Base-by-base conservation (phyloP, 2,888 invertebrate genomes). In the Abscondita cerata region DNA sequence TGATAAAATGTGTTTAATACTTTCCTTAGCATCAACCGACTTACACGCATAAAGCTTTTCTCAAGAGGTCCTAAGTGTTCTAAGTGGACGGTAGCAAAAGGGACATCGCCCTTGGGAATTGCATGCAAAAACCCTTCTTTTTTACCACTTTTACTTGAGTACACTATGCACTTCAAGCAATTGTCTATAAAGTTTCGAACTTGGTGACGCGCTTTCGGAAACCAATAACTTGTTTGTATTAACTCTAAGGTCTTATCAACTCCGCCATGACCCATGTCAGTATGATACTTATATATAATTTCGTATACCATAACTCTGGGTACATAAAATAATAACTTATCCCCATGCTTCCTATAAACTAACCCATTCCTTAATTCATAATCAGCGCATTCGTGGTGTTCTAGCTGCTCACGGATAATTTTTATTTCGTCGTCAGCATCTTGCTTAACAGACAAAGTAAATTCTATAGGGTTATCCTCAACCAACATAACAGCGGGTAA, bases 211-310 rank as follows among this genome's bases (percentile, higher is more conserved):
- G 25, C 25, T 41, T 40, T 40, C 5, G 40, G n/a, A 15, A 40
- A 40, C 73, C 75, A 77, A 67, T 75, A 77, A 13, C 58, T 61
- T 56, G 54, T 53, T 33, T 16, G 62, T 50, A 78, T 55, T 16
- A 65, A 47, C 12, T 74, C 65, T 31, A 68, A 56, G 33, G 68
- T 70, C 67, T 76, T 76, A 1, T 74, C 73, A n/a, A 70, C 53
- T 1, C 74, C 75, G 38, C 73, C 46, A 64, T 77, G 77, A 55
- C 73, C 72, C 15, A 70, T 63, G 31, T 68, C 54, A 47, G 75
- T 73, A 64, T 74, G 73, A 16, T 59, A 55, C 3, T 63, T 60
- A 36, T 66, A 56, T 11, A 74, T 66, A 11, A 40, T 15, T 40
- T 40, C 6, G 2, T 12, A 12, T 8, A 13, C n/a, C 40, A 40